These are phyloP conservation scores for Poeciliopsis turneri DNA, from an alignment of 2,797 vertebrate genomes.

Conservation along the genomic window DNA sequence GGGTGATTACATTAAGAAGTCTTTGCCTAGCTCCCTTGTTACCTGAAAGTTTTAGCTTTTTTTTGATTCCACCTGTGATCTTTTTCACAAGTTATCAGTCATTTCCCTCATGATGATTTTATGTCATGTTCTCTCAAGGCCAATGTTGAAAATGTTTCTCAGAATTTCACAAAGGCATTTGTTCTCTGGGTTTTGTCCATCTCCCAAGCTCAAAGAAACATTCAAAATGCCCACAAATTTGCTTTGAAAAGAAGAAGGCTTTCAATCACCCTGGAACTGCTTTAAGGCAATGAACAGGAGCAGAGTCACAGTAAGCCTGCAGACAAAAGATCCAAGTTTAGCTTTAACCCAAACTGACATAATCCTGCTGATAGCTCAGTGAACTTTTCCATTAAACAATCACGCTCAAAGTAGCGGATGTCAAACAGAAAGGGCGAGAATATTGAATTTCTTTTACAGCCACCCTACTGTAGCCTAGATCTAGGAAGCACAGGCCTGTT, in stretches of 20 bases:
- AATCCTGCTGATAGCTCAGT: constrained; percentile 46
- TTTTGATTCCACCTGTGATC: background rate
- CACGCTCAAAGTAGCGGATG: constrained; percentile 33
- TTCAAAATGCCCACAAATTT: constrained; percentile 40
- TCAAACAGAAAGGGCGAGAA: constrained; percentile 54
- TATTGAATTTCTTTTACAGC: constrained; percentile 63
- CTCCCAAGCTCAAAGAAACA: background rate
- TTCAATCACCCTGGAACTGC: constrained; percentile 29
- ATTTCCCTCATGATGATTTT: background rate
- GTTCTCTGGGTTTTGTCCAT: background rate
- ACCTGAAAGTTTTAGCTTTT: constrained; percentile 11
- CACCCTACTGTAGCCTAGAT: constrained; percentile 55
- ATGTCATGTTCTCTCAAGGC: background rate
- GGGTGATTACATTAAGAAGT: background rate
- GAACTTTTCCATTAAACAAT: constrained; percentile 57
- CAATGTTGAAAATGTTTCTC: constrained; percentile 19
- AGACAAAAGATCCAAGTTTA: constrained; percentile 52
- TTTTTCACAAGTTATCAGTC: constrained; percentile 1
- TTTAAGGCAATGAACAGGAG: constrained; percentile 42
- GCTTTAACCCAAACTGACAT: constrained; percentile 52
- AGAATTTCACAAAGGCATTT: background rate
- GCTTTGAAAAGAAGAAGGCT: constrained; percentile 47
- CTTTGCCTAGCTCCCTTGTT: background rate
- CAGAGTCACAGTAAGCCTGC: constrained; percentile 15
- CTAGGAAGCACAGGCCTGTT: constrained; percentile 53